These are phyloP conservation scores for Mellivora capensis DNA, from an alignment of 2,113 vertebrate genomes.

Conservation along the genomic window DNA sequence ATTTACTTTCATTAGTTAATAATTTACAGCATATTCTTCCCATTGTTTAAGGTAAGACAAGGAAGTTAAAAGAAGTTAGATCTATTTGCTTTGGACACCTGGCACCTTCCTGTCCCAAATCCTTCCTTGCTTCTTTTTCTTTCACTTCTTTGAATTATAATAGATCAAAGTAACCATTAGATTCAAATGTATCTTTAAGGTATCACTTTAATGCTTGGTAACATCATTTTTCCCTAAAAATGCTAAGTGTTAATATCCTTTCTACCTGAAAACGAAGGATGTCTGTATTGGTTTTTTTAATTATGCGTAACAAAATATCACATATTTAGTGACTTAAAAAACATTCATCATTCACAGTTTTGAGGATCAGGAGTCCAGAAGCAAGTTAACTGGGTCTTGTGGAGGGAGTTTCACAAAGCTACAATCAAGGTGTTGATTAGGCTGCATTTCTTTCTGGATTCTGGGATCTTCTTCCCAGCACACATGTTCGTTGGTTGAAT, in stretches of 20 bases:
- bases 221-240: background rate
- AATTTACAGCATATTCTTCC: background rate
- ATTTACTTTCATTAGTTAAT: constrained; percentile 13
- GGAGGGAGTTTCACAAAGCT: background rate
- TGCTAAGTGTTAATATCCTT: background rate
- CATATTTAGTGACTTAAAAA: background rate
- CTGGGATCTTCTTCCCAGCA: background rate
- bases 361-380: background rate
- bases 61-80: background rate
- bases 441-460: background rate
- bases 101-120: background rate
- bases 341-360: background rate
- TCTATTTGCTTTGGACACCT: background rate
- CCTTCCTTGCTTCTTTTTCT: background rate
- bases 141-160: background rate
- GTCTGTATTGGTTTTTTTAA: background rate
- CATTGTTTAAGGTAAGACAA: background rate
- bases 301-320: background rate
- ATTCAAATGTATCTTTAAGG: background rate
- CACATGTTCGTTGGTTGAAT: background rate
- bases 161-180: background rate
- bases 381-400: background rate
- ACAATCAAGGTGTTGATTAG: too few relatives aligned
- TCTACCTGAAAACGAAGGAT: background rate
- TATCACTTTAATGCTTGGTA: background rate